phyloP scores from a whole-genome alignment of 2,888 invertebrate genomes.

The Aricia artaxerxes region DNA sequence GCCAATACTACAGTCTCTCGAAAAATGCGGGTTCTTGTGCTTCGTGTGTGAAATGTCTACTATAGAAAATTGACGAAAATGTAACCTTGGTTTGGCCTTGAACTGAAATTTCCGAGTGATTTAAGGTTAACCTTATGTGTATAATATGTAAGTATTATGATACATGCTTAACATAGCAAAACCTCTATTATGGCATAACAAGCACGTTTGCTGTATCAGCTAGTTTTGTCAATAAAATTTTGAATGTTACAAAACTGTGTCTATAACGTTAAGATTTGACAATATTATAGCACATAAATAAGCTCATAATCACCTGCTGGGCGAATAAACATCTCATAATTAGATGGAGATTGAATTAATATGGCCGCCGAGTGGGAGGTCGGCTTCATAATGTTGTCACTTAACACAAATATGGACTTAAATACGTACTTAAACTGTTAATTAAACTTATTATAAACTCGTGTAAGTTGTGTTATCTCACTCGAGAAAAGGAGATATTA shows the following conservation, averaged over 20 bases:
- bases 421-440: neutral
- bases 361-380: slow-evolving; percentile 19
- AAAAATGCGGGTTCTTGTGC: no score
- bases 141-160: no score
- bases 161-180: no score
- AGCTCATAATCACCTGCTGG: slow-evolving; percentile 27
- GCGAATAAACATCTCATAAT: slow-evolving; percentile 7
- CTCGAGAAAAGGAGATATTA: neutral
- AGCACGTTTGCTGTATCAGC: no score
- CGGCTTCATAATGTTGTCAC: neutral
- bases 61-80: no score
- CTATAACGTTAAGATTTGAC: neutral
- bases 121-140: no score
- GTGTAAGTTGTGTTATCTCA: neutral
- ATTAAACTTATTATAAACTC: neutral
- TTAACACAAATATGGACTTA: neutral
- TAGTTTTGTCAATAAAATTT: neutral
- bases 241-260: neutral
- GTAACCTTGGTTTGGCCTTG: no score
- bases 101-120: no score
- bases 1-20: no score
- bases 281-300: slow-evolving; percentile 5
- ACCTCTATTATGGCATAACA: no score
- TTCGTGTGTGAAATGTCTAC: no score
- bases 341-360: slow-evolving; percentile 12